phyloP scores from a whole-genome alignment of 2,113 vertebrate genomes.

The Phodopus roborovskii region DNA sequence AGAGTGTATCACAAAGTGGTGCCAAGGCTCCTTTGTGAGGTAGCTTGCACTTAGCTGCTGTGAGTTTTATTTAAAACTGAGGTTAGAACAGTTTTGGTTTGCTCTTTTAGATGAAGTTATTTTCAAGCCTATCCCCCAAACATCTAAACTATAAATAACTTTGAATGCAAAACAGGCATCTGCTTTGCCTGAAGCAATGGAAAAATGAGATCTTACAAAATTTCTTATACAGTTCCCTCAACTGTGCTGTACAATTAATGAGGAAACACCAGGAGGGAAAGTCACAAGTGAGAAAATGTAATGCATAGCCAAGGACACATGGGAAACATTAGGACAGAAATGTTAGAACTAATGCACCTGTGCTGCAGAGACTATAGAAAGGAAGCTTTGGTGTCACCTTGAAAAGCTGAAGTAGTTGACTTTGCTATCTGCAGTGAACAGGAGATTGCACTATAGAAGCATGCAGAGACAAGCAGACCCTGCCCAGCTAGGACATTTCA shows the following conservation, averaged over 20 bases:
- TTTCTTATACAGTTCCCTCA: conserved; percentile 28
- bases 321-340: neutral
- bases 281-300: conserved; percentile 32
- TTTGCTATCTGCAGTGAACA: neutral
- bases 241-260: neutral
- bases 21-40: neutral
- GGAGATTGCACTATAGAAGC: neutral
- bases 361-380: neutral
- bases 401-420: neutral
- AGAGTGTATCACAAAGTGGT: neutral
- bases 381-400: neutral
- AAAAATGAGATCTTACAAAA: conserved; percentile 33
- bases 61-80: neutral
- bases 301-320: neutral
- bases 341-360: neutral
- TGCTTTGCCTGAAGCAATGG: conserved; percentile 20
- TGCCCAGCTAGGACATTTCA: neutral
- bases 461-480: neutral
- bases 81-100: conserved; percentile 12
- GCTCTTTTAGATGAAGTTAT: conserved; percentile 3
- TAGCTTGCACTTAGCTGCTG: neutral
- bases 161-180: conserved; percentile 54
- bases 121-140: neutral
- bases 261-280: neutral
- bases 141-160: neutral